A percentile compares a stretch with the other conserved stretches of the same genome.
phyloP scores from a whole-genome alignment of 2,797 vertebrate genomes.

The Oophaga sylvatica region DNA sequence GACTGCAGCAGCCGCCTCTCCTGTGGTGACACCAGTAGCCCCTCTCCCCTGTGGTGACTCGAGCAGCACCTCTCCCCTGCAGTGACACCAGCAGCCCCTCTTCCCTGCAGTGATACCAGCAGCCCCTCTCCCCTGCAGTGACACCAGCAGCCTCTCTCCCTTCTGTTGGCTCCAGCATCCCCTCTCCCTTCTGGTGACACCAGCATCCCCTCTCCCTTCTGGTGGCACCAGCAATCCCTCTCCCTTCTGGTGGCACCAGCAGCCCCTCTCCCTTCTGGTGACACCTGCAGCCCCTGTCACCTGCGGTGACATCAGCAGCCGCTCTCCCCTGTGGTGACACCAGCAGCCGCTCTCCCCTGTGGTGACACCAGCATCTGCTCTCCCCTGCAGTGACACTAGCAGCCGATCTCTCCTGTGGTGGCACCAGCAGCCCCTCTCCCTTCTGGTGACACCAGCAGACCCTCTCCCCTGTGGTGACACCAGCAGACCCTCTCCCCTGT shows the following conservation, averaged over 20 bases:
- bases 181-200: not conserved
- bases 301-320: too few relatives aligned
- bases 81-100: not conserved
- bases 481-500: too few relatives aligned
- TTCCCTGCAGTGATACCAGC: not conserved
- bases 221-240: not conserved
- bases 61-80: not conserved
- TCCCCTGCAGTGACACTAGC: too few relatives aligned
- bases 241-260: too few relatives aligned
- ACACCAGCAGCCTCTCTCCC: not conserved
- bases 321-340: too few relatives aligned
- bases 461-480: not conserved
- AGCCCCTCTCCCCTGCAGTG: not conserved
- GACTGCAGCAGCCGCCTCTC: too few relatives aligned
- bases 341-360: not conserved
- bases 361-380: not conserved
- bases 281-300: not conserved
- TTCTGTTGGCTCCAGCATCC: not conserved
- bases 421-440: not conserved
- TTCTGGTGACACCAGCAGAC: not conserved
- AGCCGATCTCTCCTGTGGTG: not conserved
- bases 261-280: too few relatives aligned
- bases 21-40: too few relatives aligned
- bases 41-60: too few relatives aligned
- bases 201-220: not conserved